Evolutionary conservation across 2,113 vertebrate genomes (phyloP).

Genomic region (Artemisiospiza belli): DNA sequence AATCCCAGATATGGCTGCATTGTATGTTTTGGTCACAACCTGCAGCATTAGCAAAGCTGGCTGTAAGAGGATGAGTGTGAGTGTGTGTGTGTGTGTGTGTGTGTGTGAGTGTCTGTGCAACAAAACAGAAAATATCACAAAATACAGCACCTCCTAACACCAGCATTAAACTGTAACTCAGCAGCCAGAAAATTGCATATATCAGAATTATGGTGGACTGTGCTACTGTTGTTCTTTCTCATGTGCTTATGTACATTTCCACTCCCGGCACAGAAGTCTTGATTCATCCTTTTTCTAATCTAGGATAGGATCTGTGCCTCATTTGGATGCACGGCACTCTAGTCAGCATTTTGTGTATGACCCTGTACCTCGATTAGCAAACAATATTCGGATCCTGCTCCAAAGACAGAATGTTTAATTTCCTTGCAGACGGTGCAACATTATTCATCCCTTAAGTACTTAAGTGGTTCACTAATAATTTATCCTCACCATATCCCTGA

Average conservation of each 20-base stretch:
- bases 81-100: rapidly evolving
- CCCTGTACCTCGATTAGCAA: slow-evolving; percentile 32
- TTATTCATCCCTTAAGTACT: slow-evolving; percentile 56
- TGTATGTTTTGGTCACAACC: neutral
- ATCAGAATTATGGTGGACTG: neutral
- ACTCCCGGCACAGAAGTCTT: neutral
- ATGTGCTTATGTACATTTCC: neutral
- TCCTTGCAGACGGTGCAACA: slow-evolving; percentile 19
- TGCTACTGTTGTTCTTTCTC: neutral
- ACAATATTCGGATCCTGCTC: slow-evolving; percentile 30
- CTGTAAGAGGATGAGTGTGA: neutral
- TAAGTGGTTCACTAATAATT: slow-evolving; percentile 59
- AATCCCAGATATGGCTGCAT: neutral
- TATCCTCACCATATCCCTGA: slow-evolving; percentile 8
- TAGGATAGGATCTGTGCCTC: neutral
- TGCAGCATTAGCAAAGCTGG: neutral
- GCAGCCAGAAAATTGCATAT: neutral
- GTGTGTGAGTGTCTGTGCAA: neutral
- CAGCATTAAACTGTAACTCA: rapidly evolving
- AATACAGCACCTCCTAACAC: neutral
- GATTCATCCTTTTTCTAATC: neutral
- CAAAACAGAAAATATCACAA: neutral
- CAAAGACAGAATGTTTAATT: slow-evolving; percentile 56
- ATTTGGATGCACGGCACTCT: neutral
- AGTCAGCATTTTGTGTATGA: slow-evolving; percentile 1